Base-by-base conservation (phyloP, 2,113 vertebrate genomes). In the Petrocephalus zakoni region DNA sequence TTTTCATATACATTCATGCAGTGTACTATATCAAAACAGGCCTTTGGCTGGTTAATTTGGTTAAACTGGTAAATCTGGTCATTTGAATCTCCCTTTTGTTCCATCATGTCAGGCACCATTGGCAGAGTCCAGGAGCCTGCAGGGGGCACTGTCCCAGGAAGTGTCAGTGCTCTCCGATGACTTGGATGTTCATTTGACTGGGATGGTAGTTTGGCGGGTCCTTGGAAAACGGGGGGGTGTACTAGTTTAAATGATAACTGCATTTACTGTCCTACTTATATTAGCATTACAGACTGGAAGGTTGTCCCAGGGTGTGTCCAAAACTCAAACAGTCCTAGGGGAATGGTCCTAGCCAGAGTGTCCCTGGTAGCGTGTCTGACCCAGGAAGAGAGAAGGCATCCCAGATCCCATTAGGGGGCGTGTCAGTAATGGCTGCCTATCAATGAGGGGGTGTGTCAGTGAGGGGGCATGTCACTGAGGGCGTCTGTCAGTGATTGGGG, bases 11-110 rank as follows among this genome's bases (percentile, higher is more conserved):
- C 49, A 58, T 88, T 72, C 37, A 68, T 87, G 22, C 87, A 85
- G 46, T 49, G 81, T 64, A 21, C 10, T 2, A 58, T 47, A 15
- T 58, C 29, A 13, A 61, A 34, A 89, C 90, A 91, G 90, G 90
- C 90, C 90, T 75, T 58, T 84, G 88, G 75, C 64, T 58, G 22
- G 11, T 75, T 75, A 75, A 34, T 72, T 75, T 17, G 29, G 13
- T 75, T 75, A 75, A 75, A 37, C 72, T 78, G 72, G 2, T 78
- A 42, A 49, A 49, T 49, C 21, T 83, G 46, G 81, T n/a, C 9
- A n/a, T 49, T n/a, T 83, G 81, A 83, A 83, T 87, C 88, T 90
- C 90, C 90, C 90, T 89, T 95, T 94, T 94, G 93, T 93, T 58
- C 2, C 88, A 64, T 64, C 87, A 91, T 90, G 93, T 90, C 89